Evolutionary conservation across 2,113 vertebrate species (phyloP), one percentile per base, ranked within the genome.

Genomic region (Gopherus evgoodei): DNA sequence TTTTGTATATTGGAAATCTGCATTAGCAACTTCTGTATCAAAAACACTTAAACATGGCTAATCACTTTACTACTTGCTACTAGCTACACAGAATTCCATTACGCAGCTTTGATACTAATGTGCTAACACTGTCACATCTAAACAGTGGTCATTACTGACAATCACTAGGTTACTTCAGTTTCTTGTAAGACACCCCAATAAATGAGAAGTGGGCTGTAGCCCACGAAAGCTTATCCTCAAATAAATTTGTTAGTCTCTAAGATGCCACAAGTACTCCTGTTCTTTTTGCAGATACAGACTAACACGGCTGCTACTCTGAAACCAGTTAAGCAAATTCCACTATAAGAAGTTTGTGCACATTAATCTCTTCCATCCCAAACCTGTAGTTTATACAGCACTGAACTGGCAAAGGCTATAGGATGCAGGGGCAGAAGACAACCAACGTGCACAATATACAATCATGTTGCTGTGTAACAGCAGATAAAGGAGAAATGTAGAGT

Each of bases 31-130:
- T 42, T 75, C 19, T n/a, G 69, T 11, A 75, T 42, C 38, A 38
- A 75, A 42, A 88, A 22, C 2, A 90, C 4, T 89, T 72, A 81
- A 56, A 83, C 17, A 57, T 1, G 7, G n/a, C 35, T 42, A 65
- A 65, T 8, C 1, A 0, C 11, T 52, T 57, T 65, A 57, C 81
- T 69, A 42, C 59, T 93, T 84, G 87, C 27, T 76, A 93, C 86
- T 17, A 88, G 87, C 4, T 11, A 91, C 29, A 89, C 9, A 87
- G 59, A 90, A 10, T 12, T 93, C 54, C 87, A 85, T 87, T 2
- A 91, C 78, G 56, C 9, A 88, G n/a, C 50, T 85, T 13, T 87
- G 59, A 57, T 4, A 25, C 10, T 59, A 81, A 4, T 57, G 79
- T 38, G n/a, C 76, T 90, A 93, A 86, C 5, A 8, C 9, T 49